phyloP scores from a whole-genome alignment of 1,140 invertebrate genomes.

The Copidosoma floridanum region DNA sequence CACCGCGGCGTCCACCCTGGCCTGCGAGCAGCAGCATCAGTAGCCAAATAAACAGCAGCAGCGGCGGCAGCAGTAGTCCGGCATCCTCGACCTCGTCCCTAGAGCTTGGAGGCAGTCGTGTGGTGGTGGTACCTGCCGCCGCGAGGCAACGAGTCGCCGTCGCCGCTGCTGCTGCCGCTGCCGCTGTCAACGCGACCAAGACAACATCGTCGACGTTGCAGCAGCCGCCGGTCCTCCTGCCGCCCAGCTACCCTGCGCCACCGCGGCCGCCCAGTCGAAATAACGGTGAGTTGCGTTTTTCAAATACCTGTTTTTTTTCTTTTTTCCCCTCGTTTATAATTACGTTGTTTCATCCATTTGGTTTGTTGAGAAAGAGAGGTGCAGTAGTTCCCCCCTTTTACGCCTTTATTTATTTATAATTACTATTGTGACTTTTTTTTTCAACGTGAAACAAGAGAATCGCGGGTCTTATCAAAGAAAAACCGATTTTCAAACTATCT shows the following conservation, averaged over 20 bases:
- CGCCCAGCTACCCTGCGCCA: constrained; percentile 54
- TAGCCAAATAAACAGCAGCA: constrained; percentile 27
- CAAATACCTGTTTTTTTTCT: not conserved
- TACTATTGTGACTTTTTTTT: no score
- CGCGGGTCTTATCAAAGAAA: no score
- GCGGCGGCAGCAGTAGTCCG: constrained; percentile 32
- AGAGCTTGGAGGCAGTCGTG: not conserved
- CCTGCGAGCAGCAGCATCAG: constrained; percentile 42
- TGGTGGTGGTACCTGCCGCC: not conserved
- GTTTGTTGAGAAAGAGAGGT: no score
- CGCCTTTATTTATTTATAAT: no score
- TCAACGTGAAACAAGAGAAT: no score
- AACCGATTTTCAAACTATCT: no score
- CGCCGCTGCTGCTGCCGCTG: constrained; percentile 22
- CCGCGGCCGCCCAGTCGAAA: constrained; percentile 55
- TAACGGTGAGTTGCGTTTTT: constrained; percentile 45
- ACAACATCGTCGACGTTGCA: constrained; percentile 27
- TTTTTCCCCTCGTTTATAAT: no score
- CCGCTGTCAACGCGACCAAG: constrained; percentile 21
- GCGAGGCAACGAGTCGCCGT: not conserved
- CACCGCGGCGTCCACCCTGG: constrained; percentile 55
- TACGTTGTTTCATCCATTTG: no score
- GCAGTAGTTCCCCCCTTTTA: no score
- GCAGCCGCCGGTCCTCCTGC: constrained; percentile 46
- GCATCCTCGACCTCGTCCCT: constrained; percentile 29